Conservation (phyloP, 2,888 invertebrate genomes). For the Punctoribates punctum region DNA sequence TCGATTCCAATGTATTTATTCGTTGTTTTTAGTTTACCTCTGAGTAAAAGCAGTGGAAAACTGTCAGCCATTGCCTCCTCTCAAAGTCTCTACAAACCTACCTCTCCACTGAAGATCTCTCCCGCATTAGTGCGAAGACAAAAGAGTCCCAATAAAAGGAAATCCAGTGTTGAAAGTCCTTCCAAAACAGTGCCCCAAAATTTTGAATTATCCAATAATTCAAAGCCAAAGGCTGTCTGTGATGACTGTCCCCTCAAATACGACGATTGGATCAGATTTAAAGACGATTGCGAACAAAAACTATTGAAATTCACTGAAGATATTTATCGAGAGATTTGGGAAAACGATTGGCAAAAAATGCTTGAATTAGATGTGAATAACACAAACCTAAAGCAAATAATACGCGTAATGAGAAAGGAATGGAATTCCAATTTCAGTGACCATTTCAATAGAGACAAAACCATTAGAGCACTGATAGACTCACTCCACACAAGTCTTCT, state of each 20-base stretch:
- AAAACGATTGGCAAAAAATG: neutral
- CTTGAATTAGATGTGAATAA: neutral
- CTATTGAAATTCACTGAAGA: neutral
- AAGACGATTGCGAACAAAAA: constrained; percentile 2
- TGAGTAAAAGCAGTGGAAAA: neutral
- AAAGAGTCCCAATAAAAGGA: neutral
- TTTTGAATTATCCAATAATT: neutral
- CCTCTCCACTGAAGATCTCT: neutral
- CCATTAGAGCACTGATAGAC: neutral
- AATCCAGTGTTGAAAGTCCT: neutral
- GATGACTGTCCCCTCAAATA: neutral
- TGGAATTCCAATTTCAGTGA: constrained; percentile 10
- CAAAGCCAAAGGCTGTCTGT: neutral
- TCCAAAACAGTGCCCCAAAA: neutral
- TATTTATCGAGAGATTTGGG: constrained; percentile 4
- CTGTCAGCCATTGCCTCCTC: neutral
- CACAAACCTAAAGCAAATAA: neutral
- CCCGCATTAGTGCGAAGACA: neutral
- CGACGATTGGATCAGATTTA: constrained; percentile 21
- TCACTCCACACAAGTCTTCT: neutral
- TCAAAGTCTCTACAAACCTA: neutral
- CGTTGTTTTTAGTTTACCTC: neutral
- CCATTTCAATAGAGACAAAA: neutral
- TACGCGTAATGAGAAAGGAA: neutral
- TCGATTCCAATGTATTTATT: too few relatives aligned